Base-by-base conservation (phyloP, 30 jellyfish, hydroid and myxozoan species). In the Aurelia aurita complex sp. Pacific region DNA sequence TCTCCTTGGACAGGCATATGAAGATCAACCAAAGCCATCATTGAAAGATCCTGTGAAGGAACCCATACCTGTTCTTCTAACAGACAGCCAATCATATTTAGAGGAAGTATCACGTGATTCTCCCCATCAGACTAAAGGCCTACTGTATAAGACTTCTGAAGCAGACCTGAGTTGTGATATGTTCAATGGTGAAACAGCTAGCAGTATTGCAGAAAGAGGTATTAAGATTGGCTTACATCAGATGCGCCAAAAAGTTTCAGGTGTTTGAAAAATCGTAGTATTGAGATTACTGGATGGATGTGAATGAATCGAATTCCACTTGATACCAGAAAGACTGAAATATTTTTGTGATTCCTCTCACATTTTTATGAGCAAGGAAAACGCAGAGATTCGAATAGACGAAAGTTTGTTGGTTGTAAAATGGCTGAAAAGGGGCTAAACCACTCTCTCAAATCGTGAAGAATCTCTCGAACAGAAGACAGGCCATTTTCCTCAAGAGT, bases 141-240 rank as follows among this genome's bases (percentile, higher is more conserved):
- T 59, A n/a, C 35, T 64, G 9, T 59, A 29, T n/a, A 81, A 67
- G 76, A 81, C 83, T 10, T 68, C 83, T 9, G 77, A 66, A 8
- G 90, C 80, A 0, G 82, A 81, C 35, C 90, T 81, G 35, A 81
- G 90, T 33, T 70, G 60, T 35, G 90, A 81, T 35, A 67, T 81
- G 90, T 81, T 81, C 46, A 36, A 34, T 68, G 82, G 73, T 6
- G 55, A 64, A 10, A 57, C 86, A 0, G 52, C 19, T 64, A 60
- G 61, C 50, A 67, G 42, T 23, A 69, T 8, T 33, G 36, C 53
- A 38, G 32, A 15, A 64, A 77, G 33, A 77, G 88, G 63, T n/a
- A 51, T 53, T 64, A 51, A 75, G 29, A 23, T 23, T 23, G 73
- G 10, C n/a, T 63, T 16, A 15, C 17, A 55, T 55, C 67, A 10